Percentiles rank a stretch among this genome's conserved stretches.
These are phyloP conservation scores for Cromileptes altivelis DNA, from an alignment of 2,113 vertebrate genomes.

Conservation along the genomic window DNA sequence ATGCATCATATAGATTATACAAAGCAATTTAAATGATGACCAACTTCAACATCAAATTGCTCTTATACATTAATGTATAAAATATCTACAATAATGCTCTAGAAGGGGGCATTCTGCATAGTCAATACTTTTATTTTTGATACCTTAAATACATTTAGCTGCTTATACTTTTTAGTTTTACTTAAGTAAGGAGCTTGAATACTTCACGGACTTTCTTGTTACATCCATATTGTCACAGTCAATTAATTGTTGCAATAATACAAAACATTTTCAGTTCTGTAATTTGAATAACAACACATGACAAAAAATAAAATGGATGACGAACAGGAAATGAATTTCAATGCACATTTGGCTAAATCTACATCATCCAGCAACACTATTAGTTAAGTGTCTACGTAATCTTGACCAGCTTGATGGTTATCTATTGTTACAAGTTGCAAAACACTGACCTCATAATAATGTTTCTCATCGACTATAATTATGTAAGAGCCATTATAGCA, in stretches of 20 bases:
- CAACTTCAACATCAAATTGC: not conserved
- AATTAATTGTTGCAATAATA: not conserved
- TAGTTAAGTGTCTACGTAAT: not conserved
- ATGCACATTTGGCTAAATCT: not conserved
- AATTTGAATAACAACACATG: constrained; percentile 6
- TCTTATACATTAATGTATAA: not conserved
- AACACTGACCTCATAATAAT: constrained; percentile 22
- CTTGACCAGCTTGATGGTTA: constrained; percentile 9
- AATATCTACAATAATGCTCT: not conserved
- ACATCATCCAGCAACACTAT: constrained; percentile 10
- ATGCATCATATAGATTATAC: not conserved
- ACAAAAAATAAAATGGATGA: constrained; percentile 35
- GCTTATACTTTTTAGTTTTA: not conserved
- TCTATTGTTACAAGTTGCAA: constrained; percentile 7
- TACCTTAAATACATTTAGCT: not conserved
- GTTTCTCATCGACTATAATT: constrained; percentile 19
- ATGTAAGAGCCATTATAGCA: constrained; percentile 22
- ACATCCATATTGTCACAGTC: not conserved
- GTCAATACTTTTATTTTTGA: not conserved
- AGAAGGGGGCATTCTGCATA: not conserved
- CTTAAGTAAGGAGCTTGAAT: no score
- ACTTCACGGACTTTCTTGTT: not conserved
- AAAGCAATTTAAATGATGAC: not conserved
- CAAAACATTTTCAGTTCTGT: constrained; percentile 5
- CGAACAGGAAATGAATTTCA: constrained; percentile 20